Conservation (phyloP, 2,797 vertebrate genomes). For the Bryconaethiops microstoma region DNA sequence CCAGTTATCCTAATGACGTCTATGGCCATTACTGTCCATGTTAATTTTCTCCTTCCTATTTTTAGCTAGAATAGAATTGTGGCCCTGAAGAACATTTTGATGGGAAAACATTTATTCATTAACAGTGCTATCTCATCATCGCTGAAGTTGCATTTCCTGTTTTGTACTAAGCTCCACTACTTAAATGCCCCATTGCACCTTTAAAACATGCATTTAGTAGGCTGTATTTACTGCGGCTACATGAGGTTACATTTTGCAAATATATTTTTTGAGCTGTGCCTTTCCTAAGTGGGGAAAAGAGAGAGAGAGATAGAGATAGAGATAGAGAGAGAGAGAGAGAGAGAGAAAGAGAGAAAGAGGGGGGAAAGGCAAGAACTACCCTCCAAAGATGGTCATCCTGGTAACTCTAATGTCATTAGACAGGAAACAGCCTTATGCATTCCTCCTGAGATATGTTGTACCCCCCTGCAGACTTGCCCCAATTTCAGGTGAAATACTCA, state of each 20-base stretch:
- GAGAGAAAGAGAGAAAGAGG: not conserved
- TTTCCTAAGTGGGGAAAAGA: no score
- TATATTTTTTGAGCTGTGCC: no score
- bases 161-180: not conserved
- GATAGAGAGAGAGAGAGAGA: not conserved
- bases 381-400: not conserved
- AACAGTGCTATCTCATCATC: not conserved
- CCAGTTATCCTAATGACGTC: no score
- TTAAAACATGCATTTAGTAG: not conserved
- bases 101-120: not conserved
- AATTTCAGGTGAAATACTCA: conserved; percentile 12
- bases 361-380: no score
- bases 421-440: conserved; percentile 3
- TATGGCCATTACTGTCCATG: no score
- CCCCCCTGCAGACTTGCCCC: not conserved
- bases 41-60: no score
- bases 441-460: not conserved
- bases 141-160: not conserved
- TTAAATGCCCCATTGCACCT: no score
- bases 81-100: no score
- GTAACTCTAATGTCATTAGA: conserved; percentile 15
- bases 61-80: no score
- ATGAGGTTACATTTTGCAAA: not conserved
- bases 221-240: not conserved
- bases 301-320: not conserved